Conservation (phyloP, 2,113 vertebrate species). For the Uria lomvia region DNA sequence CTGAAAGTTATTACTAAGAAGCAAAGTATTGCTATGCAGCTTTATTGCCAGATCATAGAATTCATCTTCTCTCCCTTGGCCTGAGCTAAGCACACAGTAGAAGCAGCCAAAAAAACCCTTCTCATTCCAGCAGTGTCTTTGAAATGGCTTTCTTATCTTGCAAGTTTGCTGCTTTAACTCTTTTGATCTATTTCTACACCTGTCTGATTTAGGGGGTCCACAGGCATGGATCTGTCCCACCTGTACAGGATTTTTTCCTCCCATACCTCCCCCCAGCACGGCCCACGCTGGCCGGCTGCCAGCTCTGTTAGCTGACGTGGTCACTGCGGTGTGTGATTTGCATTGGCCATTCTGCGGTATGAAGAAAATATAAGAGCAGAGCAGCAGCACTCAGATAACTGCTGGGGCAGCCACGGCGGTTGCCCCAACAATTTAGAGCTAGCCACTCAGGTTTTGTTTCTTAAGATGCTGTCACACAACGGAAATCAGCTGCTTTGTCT, state of each 20-base stretch:
- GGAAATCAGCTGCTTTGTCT: not conserved
- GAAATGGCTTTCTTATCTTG: not conserved
- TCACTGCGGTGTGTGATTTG: not conserved
- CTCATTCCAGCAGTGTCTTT: not conserved
- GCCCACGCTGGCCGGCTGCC: not conserved
- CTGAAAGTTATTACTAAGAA: slow-evolving; percentile 25
- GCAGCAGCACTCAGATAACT: not conserved
- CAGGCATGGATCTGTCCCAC: not conserved
- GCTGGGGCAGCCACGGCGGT: not conserved
- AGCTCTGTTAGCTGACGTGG: not conserved
- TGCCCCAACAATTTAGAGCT: not conserved
- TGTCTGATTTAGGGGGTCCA: not conserved
- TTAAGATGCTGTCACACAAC: not conserved
- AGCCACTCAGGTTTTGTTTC: not conserved
- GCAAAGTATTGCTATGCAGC: not conserved
- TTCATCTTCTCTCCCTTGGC: slow-evolving; percentile 1
- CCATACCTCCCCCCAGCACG: not conserved
- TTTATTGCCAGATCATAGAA: slow-evolving; percentile 47
- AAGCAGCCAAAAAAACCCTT: not conserved
- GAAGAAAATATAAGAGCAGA: not conserved
- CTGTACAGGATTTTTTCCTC: not conserved
- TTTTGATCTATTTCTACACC: not conserved
- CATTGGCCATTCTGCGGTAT: not conserved
- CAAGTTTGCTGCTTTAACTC: not conserved
- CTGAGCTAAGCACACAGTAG: not conserved